phyloP scores from a whole-genome alignment of 1,140 invertebrate genomes.

The Dendrolimus punctatus region DNA sequence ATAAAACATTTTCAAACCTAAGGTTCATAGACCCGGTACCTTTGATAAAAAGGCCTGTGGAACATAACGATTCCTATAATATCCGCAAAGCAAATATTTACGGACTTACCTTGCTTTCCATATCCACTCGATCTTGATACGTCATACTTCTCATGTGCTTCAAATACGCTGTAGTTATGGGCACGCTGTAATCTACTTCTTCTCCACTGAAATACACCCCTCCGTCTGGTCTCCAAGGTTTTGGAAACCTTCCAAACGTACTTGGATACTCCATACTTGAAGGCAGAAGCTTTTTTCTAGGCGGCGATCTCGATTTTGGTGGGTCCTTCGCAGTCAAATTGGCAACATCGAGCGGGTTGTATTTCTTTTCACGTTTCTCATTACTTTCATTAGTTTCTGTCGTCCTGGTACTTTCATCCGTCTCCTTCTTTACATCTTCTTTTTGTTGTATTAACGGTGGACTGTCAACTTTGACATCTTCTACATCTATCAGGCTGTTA shows the following conservation, averaged over 20 bases:
- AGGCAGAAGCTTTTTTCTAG: slow-evolving; percentile 56
- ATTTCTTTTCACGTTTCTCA: slow-evolving; percentile 69
- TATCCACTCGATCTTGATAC: slow-evolving; percentile 74
- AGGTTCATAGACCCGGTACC: too few species aligned
- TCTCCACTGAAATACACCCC: slow-evolving; percentile 52
- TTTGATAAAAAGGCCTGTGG: too few species aligned
- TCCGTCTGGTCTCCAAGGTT: slow-evolving; percentile 69
- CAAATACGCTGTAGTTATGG: slow-evolving; percentile 89
- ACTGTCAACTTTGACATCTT: slow-evolving; percentile 52
- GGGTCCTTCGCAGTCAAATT: slow-evolving; percentile 79
- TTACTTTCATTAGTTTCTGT: slow-evolving; percentile 33
- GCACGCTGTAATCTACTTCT: slow-evolving; percentile 84
- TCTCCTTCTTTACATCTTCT: slow-evolving; percentile 33
- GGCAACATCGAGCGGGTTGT: slow-evolving; percentile 78
- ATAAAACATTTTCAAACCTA: too few species aligned
- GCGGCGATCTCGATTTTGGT: slow-evolving; percentile 63
- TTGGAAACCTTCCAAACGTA: slow-evolving; percentile 43
- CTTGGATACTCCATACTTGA: slow-evolving; percentile 33
- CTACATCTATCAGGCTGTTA: slow-evolving; percentile 55
- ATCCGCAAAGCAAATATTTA: slow-evolving; percentile 1
- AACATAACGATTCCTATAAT: too few species aligned
- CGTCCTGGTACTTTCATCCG: slow-evolving; percentile 43
- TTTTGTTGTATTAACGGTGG: slow-evolving; percentile 33
- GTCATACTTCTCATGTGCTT: slow-evolving; percentile 83
- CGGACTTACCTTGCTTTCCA: slow-evolving; percentile 71